Conservation (phyloP, 2,797 vertebrate species). For the Gymnodraco acuticeps region DNA sequence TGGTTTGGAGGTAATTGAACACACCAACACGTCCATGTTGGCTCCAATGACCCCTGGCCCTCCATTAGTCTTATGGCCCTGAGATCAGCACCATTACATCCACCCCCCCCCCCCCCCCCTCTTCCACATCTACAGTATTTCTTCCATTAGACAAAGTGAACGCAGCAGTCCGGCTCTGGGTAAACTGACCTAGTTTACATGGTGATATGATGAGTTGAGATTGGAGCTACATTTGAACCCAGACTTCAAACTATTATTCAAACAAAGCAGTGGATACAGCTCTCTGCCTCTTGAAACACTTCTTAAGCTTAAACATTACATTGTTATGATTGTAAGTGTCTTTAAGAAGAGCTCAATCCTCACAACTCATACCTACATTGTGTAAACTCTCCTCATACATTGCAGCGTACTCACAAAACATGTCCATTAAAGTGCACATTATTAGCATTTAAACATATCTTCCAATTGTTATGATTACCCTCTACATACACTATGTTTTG, state of each 20-base stretch:
- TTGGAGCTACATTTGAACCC: slow-evolving; percentile 60
- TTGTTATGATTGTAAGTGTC: background rate
- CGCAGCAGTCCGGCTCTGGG: slow-evolving; percentile 31
- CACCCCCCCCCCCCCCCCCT: too few relatives aligned
- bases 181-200: slow-evolving; percentile 73
- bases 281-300: slow-evolving; percentile 10
- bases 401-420: background rate
- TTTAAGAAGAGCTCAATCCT: background rate
- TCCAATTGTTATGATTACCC: background rate
- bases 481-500: slow-evolving; percentile 3
- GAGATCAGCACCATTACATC: slow-evolving; percentile 29
- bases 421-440: background rate
- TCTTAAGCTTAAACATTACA: background rate
- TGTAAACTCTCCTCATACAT: background rate
- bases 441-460: slow-evolving; percentile 2
- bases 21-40: background rate
- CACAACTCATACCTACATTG: background rate
- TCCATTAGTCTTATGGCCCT: slow-evolving; percentile 27
- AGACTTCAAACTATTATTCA: slow-evolving; percentile 62
- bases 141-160: slow-evolving; percentile 25
- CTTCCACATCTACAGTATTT: slow-evolving; percentile 7
- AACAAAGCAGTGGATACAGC: slow-evolving; percentile 29
- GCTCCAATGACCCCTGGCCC: slow-evolving; percentile 39
- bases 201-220: slow-evolving; percentile 66
- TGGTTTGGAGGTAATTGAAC: slow-evolving; percentile 35